phyloP scores from a whole-genome alignment of 2,113 vertebrate genomes.

The Phaethornis superciliosus region DNA sequence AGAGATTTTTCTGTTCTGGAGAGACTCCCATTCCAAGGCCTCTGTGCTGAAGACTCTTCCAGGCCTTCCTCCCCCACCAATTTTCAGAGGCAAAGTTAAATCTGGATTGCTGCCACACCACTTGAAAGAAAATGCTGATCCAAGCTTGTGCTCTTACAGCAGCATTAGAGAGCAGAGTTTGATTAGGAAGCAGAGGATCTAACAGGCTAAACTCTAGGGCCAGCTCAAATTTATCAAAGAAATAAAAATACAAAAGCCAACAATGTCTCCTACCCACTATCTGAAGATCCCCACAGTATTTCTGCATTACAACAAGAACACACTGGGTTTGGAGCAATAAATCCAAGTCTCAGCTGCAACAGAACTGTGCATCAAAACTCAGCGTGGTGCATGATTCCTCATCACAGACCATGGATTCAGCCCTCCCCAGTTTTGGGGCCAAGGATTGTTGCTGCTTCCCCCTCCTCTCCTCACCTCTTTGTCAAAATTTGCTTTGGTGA shows the following conservation, averaged over 20 bases:
- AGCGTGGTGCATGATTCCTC: constrained; percentile 67
- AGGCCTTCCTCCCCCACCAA: not conserved
- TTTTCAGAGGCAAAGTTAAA: not conserved
- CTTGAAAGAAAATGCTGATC: constrained; percentile 38
- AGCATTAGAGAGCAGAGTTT: not conserved
- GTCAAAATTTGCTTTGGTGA: constrained; percentile 98
- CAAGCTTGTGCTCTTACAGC: not conserved
- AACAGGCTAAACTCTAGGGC: not conserved
- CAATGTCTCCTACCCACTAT: not conserved
- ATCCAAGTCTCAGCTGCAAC: constrained; percentile 23
- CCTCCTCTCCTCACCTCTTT: constrained; percentile 85
- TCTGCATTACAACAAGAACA: not conserved
- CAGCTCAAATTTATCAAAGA: not conserved
- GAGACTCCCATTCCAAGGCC: not conserved
- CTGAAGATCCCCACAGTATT: not conserved
- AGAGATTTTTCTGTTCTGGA: not conserved
- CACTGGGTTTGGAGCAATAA: accelerated
- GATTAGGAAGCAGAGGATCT: not conserved
- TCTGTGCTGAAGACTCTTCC: not conserved
- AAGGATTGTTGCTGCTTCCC: not conserved
- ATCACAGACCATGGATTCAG: constrained; percentile 44
- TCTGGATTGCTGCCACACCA: not conserved
- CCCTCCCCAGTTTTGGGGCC: not conserved
- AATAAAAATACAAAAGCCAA: not conserved
- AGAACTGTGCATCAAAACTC: constrained; percentile 43